phyloP scores from a whole-genome alignment of 1,140 invertebrate genomes.

The Ruditapes philippinarum region DNA sequence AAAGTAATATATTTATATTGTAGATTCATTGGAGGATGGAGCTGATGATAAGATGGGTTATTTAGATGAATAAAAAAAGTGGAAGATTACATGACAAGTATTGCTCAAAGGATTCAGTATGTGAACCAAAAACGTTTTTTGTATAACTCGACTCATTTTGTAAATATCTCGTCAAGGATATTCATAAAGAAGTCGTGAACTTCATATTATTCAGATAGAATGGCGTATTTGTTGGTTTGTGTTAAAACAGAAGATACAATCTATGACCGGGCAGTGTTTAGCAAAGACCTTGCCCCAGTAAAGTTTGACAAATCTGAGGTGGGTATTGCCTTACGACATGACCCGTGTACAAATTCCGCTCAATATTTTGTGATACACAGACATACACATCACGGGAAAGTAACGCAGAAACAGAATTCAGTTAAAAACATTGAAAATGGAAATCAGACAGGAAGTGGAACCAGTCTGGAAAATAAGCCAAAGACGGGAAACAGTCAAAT shows the following conservation, averaged over 20 bases:
- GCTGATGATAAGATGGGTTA: no score
- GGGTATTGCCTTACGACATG: constrained; percentile 54
- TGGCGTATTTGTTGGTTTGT: constrained; percentile 69
- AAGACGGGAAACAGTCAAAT: neutral
- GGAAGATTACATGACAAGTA: no score
- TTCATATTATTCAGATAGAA: constrained; percentile 10
- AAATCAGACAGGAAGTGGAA: neutral
- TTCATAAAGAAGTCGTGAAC: no score
- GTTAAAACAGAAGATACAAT: constrained; percentile 55
- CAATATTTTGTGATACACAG: constrained; percentile 33
- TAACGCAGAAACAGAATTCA: neutral
- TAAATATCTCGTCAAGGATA: no score
- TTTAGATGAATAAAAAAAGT: no score
- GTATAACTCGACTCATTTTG: no score
- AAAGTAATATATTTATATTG: no score
- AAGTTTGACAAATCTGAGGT: constrained; percentile 53
- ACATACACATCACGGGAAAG: neutral
- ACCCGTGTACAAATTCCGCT: constrained; percentile 46
- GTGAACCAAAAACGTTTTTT: no score
- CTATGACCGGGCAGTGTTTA: constrained; percentile 58
- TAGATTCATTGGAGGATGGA: no score
- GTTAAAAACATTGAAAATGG: neutral
- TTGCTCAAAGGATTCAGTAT: no score
- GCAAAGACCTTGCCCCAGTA: constrained; percentile 59
- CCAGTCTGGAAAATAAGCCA: neutral